A percentile compares a stretch with the other conserved stretches of the same genome.
These are phyloP conservation scores for Caenorhabditis becei DNA, from an alignment of 2,888 invertebrate species.

Conservation along the genomic window DNA sequence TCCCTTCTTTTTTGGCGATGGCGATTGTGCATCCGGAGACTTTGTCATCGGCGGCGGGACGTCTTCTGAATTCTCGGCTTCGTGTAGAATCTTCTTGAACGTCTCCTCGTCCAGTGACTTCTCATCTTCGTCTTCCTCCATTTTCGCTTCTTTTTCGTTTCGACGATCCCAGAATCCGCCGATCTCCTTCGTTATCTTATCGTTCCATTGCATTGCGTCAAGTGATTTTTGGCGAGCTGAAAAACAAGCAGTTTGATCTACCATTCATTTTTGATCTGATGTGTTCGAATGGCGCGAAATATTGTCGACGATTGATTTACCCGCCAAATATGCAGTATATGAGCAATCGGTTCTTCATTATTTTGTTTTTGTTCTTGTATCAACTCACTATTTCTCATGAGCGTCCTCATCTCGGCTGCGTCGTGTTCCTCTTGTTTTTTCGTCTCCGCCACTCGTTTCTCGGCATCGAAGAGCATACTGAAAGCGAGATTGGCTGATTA, in stretches of 20 bases:
- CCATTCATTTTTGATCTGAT: too few relatives aligned
- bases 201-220: slow-evolving; percentile 67
- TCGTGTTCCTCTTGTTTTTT: slow-evolving; percentile 50
- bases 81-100: slow-evolving; percentile 63
- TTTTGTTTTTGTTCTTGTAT: neutral
- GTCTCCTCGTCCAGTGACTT: slow-evolving; percentile 69
- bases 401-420: slow-evolving; percentile 39
- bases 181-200: slow-evolving; percentile 66
- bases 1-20: slow-evolving; percentile 65
- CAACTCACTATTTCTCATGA: slow-evolving; percentile 61
- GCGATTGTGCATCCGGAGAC: neutral
- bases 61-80: slow-evolving; percentile 67
- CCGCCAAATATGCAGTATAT: too few relatives aligned
- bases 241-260: neutral
- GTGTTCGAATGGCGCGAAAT: too few relatives aligned
- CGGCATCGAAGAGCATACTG: slow-evolving; percentile 61
- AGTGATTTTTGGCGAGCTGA: slow-evolving; percentile 69
- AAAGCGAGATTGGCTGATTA: slow-evolving; percentile 1
- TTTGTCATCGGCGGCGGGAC: slow-evolving; percentile 25
- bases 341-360: too few relatives aligned
- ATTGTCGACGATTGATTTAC: too few relatives aligned
- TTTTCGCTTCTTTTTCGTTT: slow-evolving; percentile 53
- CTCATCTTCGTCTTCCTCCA: slow-evolving; percentile 56
- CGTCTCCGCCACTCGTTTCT: slow-evolving; percentile 45
- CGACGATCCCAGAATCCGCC: slow-evolving; percentile 67